Evolutionary conservation across 2,888 invertebrate genomes (phyloP).

Genomic region (Orthonychiurus folsomi): DNA sequence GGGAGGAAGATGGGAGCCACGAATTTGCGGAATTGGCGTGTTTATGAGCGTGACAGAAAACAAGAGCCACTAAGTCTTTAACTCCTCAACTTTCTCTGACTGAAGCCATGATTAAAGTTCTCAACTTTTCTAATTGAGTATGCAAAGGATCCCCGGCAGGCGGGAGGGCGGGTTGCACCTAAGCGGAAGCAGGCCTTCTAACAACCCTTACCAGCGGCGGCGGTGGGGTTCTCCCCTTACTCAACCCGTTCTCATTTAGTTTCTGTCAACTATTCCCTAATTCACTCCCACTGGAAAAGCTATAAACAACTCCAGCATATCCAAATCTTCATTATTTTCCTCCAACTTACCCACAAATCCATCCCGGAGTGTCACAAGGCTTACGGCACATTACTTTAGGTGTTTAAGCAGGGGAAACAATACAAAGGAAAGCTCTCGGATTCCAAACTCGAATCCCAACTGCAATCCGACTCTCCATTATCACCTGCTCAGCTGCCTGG

Average conservation of each 20-base stretch:
- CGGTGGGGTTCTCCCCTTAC: too few species aligned
- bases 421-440: too few species aligned
- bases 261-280: too few species aligned
- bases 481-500: not conserved
- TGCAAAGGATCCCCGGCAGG: slow-evolving; percentile 10
- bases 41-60: slow-evolving; percentile 17
- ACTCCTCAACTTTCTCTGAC: slow-evolving; percentile 6
- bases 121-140: slow-evolving; percentile 14
- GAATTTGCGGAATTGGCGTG: slow-evolving; percentile 14
- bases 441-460: too few species aligned
- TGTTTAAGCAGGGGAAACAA: too few species aligned
- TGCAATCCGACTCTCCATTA: not conserved
- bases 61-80: slow-evolving; percentile 15
- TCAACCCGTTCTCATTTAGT: too few species aligned
- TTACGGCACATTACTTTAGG: too few species aligned
- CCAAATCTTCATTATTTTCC: too few species aligned
- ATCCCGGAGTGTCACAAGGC: too few species aligned
- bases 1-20: not conserved
- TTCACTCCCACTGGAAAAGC: too few species aligned
- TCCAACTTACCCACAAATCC: too few species aligned
- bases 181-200: not conserved
- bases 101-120: slow-evolving; percentile 13
- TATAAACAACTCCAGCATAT: not conserved
- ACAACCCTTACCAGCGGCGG: not conserved
- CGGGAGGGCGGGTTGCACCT: too few species aligned